Conservation (phyloP, 1,140 invertebrate species). For the Nymphalis io region DNA sequence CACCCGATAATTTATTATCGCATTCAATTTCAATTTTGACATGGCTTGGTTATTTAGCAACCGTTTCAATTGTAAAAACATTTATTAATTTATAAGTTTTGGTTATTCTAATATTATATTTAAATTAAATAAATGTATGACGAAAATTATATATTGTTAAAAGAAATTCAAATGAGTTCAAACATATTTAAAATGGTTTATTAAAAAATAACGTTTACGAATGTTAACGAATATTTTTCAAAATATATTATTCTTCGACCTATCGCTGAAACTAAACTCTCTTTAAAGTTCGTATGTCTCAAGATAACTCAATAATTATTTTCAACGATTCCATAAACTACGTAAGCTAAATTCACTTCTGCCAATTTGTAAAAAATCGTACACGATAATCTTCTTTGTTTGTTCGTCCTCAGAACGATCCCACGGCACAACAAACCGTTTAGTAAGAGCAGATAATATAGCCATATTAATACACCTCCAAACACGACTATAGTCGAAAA, state of each 20-base stretch:
- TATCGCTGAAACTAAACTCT: too few relatives aligned
- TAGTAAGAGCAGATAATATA: conserved; percentile 65
- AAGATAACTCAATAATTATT: neutral
- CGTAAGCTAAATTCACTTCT: neutral
- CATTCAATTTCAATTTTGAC: neutral
- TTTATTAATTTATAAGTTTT: too few relatives aligned
- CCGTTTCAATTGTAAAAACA: neutral
- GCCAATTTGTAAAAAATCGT: conserved; percentile 26
- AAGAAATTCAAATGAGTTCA: too few relatives aligned
- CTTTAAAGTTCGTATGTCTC: too few relatives aligned
- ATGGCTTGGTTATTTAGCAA: neutral
- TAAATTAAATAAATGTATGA: too few relatives aligned
- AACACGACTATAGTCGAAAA: conserved; percentile 70
- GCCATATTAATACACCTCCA: conserved; percentile 69
- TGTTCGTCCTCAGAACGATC: conserved; percentile 44
- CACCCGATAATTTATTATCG: conserved; percentile 39
- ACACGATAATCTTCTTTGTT: conserved; percentile 39
- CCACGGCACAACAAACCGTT: conserved; percentile 57
- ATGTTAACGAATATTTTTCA: too few relatives aligned
- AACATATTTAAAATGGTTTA: too few relatives aligned
- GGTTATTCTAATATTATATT: too few relatives aligned
- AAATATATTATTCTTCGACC: too few relatives aligned
- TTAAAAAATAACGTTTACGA: too few relatives aligned
- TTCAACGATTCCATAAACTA: neutral
- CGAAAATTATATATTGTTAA: too few relatives aligned